A percentile compares a stretch with the other conserved stretches of the same genome.
Conservation (phyloP, 2,113 vertebrate species). For the Campylomormyrus numenius region DNA sequence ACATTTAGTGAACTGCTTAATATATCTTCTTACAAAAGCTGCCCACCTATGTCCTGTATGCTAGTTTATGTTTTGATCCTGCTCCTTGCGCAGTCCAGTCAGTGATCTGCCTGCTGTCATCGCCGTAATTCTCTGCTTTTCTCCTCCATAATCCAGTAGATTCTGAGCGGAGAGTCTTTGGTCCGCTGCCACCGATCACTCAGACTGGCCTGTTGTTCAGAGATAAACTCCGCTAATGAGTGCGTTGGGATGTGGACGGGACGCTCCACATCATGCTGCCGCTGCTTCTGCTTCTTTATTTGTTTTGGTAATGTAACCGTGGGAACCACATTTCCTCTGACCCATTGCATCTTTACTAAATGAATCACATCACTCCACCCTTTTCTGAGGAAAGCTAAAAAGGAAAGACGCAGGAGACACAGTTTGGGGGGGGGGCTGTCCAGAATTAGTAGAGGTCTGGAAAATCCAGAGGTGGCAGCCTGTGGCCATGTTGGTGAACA, state of each 20-base stretch:
- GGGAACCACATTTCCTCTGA: conserved; percentile 43
- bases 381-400: conserved; percentile 18
- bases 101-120: background rate
- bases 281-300: conserved; percentile 24
- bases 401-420: background rate
- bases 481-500: background rate
- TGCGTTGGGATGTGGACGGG: background rate
- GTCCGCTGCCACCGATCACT: background rate
- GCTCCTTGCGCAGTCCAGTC: background rate
- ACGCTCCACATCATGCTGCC: background rate
- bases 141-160: background rate
- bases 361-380: background rate
- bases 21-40: background rate
- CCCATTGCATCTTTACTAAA: conserved; percentile 34
- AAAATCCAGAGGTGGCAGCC: background rate
- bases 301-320: conserved; percentile 48
- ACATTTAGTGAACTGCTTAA: background rate
- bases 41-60: background rate
- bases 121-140: background rate
- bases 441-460: background rate
- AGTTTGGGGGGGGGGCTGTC: background rate
- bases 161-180: background rate
- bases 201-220: background rate
- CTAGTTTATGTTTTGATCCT: background rate
- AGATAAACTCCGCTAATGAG: conserved; percentile 2